Evolutionary conservation across 1,140 invertebrate species (phyloP).

Genomic region (Drosophila lini): DNA sequence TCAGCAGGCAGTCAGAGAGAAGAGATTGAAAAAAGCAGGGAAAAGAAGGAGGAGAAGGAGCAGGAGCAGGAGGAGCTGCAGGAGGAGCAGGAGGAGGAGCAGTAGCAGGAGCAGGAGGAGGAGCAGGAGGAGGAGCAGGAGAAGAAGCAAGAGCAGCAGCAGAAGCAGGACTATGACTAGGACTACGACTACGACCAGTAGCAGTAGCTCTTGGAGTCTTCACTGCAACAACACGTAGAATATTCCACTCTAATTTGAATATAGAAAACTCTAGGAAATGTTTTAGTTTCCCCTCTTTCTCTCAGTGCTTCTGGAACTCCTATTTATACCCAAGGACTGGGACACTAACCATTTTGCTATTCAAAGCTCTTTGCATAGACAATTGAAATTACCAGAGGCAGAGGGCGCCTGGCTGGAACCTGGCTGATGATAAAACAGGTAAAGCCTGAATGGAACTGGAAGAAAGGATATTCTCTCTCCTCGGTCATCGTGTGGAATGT

Average conservation of each 20-base stretch:
- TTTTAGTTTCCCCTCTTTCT: not conserved
- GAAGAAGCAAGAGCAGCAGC: too few species aligned
- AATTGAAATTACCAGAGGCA: conserved; percentile 69
- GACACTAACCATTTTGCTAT: conserved; percentile 69
- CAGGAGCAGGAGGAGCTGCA: not conserved
- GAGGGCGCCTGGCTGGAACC: not conserved
- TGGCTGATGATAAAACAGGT: conserved; percentile 25
- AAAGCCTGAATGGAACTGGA: not conserved
- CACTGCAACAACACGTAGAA: not conserved
- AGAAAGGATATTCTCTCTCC: not conserved
- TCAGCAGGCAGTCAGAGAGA: conserved; percentile 21
- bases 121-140: not conserved
- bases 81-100: not conserved
- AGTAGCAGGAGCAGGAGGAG: too few species aligned
- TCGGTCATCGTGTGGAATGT: conserved; percentile 11
- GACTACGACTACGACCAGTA: not conserved
- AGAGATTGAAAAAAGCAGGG: conserved; percentile 32
- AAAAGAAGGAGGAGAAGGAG: not conserved
- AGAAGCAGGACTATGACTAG: too few species aligned
- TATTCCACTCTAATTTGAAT: too few species aligned
- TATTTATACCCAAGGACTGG: not conserved
- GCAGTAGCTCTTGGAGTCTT: not conserved
- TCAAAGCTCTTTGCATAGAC: conserved; percentile 76
- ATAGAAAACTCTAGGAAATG: too few species aligned
- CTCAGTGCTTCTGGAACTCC: conserved; percentile 4